Percentiles rank a stretch among this genome's conserved stretches.
phyloP scores from a whole-genome alignment of 2,797 vertebrate genomes.

The Todus mexicanus region DNA sequence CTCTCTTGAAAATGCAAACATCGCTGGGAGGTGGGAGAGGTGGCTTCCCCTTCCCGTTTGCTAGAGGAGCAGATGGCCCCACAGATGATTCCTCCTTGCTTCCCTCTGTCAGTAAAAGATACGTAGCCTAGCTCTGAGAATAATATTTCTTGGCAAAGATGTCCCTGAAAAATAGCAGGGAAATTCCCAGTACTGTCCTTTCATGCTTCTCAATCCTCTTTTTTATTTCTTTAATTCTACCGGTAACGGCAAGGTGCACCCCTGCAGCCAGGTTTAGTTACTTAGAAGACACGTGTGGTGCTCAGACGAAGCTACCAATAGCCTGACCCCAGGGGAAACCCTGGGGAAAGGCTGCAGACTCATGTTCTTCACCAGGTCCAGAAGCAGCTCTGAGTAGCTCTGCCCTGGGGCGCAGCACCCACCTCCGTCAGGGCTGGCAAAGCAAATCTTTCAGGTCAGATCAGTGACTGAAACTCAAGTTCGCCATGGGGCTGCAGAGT shows the following conservation, averaged over 20 bases:
- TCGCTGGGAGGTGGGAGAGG: background rate
- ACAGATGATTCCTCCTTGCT: conserved; percentile 31
- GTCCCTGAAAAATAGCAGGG: background rate
- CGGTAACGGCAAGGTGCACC: background rate
- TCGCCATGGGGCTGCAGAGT: fast-evolving
- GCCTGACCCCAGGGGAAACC: background rate
- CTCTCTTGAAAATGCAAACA: background rate
- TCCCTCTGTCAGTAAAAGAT: conserved; percentile 34
- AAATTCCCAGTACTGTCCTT: conserved; percentile 24
- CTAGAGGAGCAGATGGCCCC: conserved; percentile 30
- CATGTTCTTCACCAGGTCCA: fast-evolving
- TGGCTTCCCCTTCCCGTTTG: background rate
- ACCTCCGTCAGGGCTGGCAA: background rate
- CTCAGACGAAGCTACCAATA: background rate
- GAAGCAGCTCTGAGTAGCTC: background rate
- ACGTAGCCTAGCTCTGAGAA: background rate
- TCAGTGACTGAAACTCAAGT: background rate
- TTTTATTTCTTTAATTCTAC: background rate
- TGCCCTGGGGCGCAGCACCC: background rate
- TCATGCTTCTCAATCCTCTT: background rate
- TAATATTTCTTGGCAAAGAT: conserved; percentile 10
- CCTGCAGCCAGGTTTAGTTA: background rate
- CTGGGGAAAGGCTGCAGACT: background rate
- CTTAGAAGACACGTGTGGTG: background rate
- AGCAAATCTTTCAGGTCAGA: background rate